Percentiles rank a stretch among this genome's conserved stretches.
Evolutionary conservation across 2,888 invertebrate species (phyloP).

Genomic region (Oithona nana): DNA sequence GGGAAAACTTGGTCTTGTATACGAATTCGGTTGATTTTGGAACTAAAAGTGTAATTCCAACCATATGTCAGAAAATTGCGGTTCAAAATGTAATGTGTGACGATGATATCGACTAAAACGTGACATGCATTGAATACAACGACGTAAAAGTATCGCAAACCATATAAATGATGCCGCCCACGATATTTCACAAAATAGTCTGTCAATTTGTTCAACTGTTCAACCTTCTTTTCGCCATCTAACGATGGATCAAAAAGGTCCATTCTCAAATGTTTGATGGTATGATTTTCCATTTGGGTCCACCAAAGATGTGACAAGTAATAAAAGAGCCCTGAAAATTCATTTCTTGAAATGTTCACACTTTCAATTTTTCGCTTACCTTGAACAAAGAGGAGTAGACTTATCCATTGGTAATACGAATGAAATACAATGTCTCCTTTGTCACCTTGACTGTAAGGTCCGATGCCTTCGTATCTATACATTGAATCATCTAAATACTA

Average conservation of each 20-base stretch:
- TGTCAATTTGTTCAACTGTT: background rate
- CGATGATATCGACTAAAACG: background rate
- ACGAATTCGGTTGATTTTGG: background rate
- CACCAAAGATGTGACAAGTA: background rate
- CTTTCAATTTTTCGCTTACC: no score
- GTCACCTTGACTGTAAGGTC: no score
- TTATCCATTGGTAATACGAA: constrained; percentile 21
- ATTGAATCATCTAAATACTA: background rate
- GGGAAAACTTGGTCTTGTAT: background rate
- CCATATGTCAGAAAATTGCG: background rate
- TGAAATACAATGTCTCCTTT: constrained; percentile 20
- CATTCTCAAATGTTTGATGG: background rate
- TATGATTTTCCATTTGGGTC: background rate
- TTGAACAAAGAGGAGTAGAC: constrained; percentile 21
- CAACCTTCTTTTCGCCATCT: background rate
- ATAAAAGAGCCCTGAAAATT: no score
- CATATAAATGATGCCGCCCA: background rate
- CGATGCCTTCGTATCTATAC: no score
- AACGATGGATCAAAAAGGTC: background rate
- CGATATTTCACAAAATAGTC: background rate
- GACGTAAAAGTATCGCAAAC: background rate
- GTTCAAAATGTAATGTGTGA: background rate
- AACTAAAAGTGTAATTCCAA: background rate
- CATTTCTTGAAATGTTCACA: no score
- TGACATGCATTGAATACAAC: background rate